These are phyloP conservation scores for Galeopterus variegatus DNA, from an alignment of 2,113 vertebrate species.

Conservation along the genomic window DNA sequence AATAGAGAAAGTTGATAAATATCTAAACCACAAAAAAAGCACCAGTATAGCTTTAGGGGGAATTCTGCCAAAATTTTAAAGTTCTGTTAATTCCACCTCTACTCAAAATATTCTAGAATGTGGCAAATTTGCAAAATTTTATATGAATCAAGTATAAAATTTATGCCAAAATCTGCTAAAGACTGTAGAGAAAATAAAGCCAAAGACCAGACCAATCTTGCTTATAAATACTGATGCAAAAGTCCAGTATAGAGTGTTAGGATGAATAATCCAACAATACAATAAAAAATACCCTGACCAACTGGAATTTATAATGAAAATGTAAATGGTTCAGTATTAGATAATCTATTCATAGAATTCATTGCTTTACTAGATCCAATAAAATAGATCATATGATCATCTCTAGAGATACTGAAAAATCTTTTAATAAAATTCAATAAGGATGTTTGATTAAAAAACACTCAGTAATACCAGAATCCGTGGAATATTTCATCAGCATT, in stretches of 20 bases:
- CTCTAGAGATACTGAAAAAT: background rate
- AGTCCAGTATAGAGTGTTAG: background rate
- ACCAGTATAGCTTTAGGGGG: constrained; percentile 19
- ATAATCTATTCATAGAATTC: background rate
- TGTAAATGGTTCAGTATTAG: constrained; percentile 5
- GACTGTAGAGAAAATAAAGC: constrained; percentile 21
- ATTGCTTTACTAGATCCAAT: constrained; percentile 45
- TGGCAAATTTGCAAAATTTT: constrained; percentile 53
- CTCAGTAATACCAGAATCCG: background rate
- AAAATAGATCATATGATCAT: constrained; percentile 16
- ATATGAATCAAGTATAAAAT: constrained; percentile 36
- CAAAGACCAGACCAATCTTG: background rate
- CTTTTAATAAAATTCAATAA: constrained; percentile 4
- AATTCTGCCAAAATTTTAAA: constrained; percentile 54
- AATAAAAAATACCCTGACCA: constrained; percentile 1
- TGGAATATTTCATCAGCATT: constrained; percentile 14
- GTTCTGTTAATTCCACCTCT: constrained; percentile 33
- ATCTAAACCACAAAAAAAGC: constrained; percentile 58
- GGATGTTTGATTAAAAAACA: constrained; percentile 2
- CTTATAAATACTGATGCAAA: constrained; percentile 40
- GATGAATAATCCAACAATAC: background rate
- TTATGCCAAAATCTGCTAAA: constrained; percentile 36
- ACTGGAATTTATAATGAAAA: constrained; percentile 24
- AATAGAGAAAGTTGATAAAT: constrained; percentile 48
- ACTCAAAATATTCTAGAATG: constrained; percentile 56